Evolutionary conservation across 2,797 vertebrate species (phyloP).

Genomic region (Macropus fuliginosus): DNA sequence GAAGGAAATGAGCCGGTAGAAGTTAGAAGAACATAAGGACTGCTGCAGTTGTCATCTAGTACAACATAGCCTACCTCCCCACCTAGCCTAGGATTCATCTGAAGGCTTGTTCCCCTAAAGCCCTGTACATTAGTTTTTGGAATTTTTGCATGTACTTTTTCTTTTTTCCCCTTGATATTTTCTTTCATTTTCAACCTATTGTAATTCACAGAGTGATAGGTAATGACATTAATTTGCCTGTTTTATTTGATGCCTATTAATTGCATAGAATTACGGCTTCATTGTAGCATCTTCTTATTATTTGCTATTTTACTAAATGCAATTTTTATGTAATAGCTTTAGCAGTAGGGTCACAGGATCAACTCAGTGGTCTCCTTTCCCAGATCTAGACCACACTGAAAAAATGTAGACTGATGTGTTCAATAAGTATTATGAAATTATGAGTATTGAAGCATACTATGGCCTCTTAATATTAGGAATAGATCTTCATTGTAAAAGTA

Average conservation of each 20-base stretch:
- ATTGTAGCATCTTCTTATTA: not conserved
- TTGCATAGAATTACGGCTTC: not conserved
- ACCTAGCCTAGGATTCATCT: not conserved
- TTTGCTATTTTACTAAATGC: not conserved
- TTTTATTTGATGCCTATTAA: not conserved
- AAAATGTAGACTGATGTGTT: not conserved
- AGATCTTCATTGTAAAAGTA: not conserved
- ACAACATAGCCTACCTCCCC: not conserved
- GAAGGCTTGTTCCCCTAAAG: not conserved
- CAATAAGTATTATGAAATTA: not conserved
- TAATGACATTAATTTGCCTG: not conserved
- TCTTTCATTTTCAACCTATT: not conserved
- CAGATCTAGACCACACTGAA: no score
- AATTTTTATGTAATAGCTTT: not conserved
- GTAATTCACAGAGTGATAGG: not conserved
- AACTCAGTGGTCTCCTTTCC: no score
- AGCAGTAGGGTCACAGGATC: no score
- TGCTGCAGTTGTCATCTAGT: not conserved
- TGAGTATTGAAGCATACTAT: not conserved
- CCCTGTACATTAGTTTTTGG: not conserved
- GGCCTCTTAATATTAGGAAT: not conserved
- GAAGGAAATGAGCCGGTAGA: not conserved
- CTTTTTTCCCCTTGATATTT: not conserved
- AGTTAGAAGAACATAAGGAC: not conserved
- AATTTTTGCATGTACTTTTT: not conserved